Percentiles rank a stretch among this genome's conserved stretches.
Conservation (phyloP, 2,113 vertebrate species). For the Trichomycterus rosablanca region DNA sequence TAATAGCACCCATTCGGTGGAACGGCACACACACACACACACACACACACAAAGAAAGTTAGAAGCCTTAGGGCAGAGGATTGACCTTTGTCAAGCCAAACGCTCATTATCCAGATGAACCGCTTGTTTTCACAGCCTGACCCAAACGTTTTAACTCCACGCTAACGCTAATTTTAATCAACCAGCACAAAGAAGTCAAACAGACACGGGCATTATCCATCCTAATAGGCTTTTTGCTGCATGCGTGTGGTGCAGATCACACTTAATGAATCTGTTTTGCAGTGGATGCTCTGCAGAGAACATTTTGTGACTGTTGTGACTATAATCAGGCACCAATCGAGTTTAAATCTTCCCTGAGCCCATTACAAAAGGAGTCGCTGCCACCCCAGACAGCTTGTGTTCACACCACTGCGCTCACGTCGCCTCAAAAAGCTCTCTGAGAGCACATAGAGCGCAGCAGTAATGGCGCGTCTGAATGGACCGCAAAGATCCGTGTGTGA, state of each 20-base stretch:
- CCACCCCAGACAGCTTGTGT: not conserved
- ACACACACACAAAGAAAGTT: no score
- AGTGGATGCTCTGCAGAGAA: not conserved
- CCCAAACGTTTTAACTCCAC: slow-evolving; percentile 36
- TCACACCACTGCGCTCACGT: slow-evolving; percentile 11
- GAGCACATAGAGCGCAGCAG: slow-evolving; percentile 5
- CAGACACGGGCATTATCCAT: no score
- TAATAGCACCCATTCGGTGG: no score
- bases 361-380: slow-evolving; percentile 17
- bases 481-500: slow-evolving; percentile 28
- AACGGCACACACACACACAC: no score
- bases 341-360: not conserved
- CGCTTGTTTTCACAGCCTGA: slow-evolving; percentile 29
- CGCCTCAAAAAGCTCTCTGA: slow-evolving; percentile 6
- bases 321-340: slow-evolving; percentile 8
- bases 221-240: no score
- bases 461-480: slow-evolving; percentile 5
- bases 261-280: slow-evolving; percentile 2
- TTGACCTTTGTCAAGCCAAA: no score
- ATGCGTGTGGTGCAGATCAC: not conserved
- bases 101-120: slow-evolving; percentile 48
- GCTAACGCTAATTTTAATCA: slow-evolving; percentile 37
- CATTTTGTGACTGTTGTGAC: not conserved
- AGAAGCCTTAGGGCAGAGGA: no score
- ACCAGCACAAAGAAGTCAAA: slow-evolving; percentile 5